These are phyloP conservation scores for Beroe ovata DNA, from an alignment of 37 sponge, comb jelly and placozoan genomes.

Conservation along the genomic window DNA sequence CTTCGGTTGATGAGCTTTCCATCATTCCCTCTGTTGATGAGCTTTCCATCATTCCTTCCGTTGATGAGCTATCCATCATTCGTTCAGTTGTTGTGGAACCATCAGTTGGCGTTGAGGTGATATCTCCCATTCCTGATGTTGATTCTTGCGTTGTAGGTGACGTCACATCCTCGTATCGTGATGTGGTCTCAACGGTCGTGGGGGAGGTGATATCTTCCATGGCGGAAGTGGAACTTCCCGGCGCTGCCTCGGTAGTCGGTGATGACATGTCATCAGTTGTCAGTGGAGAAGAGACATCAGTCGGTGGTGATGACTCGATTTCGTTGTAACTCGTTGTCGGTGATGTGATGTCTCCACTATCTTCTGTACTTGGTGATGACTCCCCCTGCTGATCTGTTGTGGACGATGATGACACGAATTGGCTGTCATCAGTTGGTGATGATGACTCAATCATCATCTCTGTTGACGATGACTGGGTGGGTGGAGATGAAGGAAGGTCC, in stretches of 20 bases:
- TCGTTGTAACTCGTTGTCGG: neutral
- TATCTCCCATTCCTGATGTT: slow-evolving; percentile 9
- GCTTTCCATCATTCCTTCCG: neutral
- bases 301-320: neutral
- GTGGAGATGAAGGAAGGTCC: neutral
- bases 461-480: neutral
- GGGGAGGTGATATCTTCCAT: neutral
- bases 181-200: neutral
- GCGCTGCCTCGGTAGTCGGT: neutral
- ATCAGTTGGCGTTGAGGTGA: neutral
- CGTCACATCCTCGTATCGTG: neutral
- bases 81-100: neutral
- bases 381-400: neutral
- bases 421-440: neutral
- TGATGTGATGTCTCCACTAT: too few relatives aligned
- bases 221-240: neutral
- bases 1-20: neutral
- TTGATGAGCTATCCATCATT: neutral
- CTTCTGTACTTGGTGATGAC: neutral
- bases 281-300: neutral
- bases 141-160: slow-evolving; percentile 26
- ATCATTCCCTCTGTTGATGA: neutral
- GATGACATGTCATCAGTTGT: neutral
- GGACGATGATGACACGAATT: too few relatives aligned
- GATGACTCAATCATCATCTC: neutral